Evolutionary conservation across 2,113 vertebrate species (phyloP).

Genomic region (Cricetomys ansorgei): DNA sequence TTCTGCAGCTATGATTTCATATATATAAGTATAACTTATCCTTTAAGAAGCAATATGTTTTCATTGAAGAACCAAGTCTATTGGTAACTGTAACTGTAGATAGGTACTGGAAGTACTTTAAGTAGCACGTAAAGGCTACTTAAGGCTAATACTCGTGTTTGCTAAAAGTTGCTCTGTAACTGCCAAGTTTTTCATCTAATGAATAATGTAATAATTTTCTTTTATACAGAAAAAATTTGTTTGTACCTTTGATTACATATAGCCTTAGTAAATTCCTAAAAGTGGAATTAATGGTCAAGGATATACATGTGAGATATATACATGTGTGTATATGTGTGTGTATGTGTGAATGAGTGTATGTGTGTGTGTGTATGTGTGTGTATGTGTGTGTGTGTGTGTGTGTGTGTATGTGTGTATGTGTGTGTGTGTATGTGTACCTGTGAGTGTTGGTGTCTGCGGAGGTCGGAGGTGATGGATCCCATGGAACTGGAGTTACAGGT

Average conservation of each 20-base stretch:
- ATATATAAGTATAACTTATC: too few relatives aligned
- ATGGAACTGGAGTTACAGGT: background rate
- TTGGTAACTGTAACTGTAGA: background rate
- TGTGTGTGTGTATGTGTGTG: background rate
- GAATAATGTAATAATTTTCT: background rate
- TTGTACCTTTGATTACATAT: constrained; percentile 8
- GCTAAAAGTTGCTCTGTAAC: background rate
- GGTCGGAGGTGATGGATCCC: background rate
- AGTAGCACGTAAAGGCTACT: too few relatives aligned
- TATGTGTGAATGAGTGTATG: background rate
- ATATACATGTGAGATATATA: background rate
- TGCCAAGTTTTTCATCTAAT: background rate
- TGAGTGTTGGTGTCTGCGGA: background rate
- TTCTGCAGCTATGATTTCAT: background rate
- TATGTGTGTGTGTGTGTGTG: background rate
- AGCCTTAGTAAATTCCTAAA: background rate
- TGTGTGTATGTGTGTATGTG: background rate
- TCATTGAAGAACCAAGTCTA: background rate
- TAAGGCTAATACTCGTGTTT: background rate
- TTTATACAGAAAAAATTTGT: too few relatives aligned
- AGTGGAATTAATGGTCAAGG: background rate
- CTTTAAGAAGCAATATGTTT: background rate
- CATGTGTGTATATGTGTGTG: too few relatives aligned
- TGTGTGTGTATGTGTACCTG: background rate
- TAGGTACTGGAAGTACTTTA: too few relatives aligned